These are phyloP conservation scores for Scolanthus callimorphus DNA, from an alignment of 92 coral and sea anemone genomes.

Conservation along the genomic window DNA sequence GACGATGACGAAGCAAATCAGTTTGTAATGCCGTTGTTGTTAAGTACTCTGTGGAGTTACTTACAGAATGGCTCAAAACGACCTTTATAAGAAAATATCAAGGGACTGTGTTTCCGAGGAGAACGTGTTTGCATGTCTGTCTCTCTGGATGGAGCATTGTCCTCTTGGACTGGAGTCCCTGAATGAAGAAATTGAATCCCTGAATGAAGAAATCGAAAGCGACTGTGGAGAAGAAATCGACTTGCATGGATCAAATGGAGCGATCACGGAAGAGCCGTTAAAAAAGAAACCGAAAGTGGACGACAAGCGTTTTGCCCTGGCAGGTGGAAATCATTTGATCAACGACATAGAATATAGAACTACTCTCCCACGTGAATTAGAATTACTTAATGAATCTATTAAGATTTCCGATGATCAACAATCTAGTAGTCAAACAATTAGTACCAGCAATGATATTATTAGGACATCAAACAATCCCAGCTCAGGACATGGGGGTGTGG, in stretches of 20 bases:
- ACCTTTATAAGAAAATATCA: not conserved
- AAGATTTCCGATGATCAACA: not conserved
- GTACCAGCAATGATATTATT: too few relatives aligned
- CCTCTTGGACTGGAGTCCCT: constrained; percentile 12
- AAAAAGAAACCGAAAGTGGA: constrained; percentile 1
- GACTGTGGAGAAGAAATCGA: not conserved
- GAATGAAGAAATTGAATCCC: not conserved
- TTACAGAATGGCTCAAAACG: not conserved
- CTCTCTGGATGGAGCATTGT: constrained; percentile 71
- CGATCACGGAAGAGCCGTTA: not conserved
- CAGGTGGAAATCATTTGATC: not conserved
- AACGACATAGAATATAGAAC: not conserved
- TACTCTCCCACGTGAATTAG: too few relatives aligned
- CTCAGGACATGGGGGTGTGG: not conserved
- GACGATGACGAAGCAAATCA: too few relatives aligned
- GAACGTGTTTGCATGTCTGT: constrained; percentile 56
- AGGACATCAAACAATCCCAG: not conserved
- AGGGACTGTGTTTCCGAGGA: constrained; percentile 16
- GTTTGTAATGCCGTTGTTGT: too few relatives aligned
- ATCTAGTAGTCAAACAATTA: too few relatives aligned
- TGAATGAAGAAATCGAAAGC: not conserved
- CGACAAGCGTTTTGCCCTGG: not conserved
- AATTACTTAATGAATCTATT: too few relatives aligned
- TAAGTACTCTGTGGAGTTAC: too few relatives aligned
- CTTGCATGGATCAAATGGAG: not conserved